phyloP scores from a whole-genome alignment of 2,113 vertebrate genomes.

The Varanus salvator region DNA sequence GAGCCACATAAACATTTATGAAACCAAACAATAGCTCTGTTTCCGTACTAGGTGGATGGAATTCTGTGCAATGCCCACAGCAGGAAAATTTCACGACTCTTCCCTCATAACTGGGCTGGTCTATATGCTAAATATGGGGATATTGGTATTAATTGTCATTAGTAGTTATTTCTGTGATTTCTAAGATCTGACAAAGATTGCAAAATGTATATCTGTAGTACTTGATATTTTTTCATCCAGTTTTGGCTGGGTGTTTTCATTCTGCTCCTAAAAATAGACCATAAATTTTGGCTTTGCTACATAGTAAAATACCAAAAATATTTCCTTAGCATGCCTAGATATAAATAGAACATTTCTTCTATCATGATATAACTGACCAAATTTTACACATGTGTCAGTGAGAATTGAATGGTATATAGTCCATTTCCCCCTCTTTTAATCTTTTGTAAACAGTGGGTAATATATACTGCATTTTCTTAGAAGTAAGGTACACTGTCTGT shows the following conservation, averaged over 20 bases:
- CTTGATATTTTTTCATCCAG: neutral
- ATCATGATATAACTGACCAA: neutral
- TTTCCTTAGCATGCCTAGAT: neutral
- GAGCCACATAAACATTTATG: too few relatives aligned
- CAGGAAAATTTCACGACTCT: too few relatives aligned
- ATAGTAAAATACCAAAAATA: neutral
- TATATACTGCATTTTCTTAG: conserved; percentile 24
- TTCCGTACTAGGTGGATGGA: too few relatives aligned
- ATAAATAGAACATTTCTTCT: conserved; percentile 1
- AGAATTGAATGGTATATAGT: neutral
- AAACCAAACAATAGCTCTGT: too few relatives aligned
- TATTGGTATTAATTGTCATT: neutral
- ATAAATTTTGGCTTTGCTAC: neutral
- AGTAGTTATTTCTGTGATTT: neutral
- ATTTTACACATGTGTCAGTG: neutral
- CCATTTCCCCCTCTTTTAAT: neutral
- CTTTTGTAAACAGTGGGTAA: neutral
- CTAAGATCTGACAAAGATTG: neutral
- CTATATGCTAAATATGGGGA: neutral
- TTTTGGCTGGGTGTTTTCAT: neutral
- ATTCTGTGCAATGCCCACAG: neutral
- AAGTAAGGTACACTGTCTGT: neutral
- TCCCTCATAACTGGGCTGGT: neutral
- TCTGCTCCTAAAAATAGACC: conserved; percentile 3
- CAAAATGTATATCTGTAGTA: neutral